A percentile compares a stretch with the other conserved stretches of the same genome.
Evolutionary conservation across 64 coral and sea anemone species (phyloP).

Genomic region (Stichodactyla helianthus): DNA sequence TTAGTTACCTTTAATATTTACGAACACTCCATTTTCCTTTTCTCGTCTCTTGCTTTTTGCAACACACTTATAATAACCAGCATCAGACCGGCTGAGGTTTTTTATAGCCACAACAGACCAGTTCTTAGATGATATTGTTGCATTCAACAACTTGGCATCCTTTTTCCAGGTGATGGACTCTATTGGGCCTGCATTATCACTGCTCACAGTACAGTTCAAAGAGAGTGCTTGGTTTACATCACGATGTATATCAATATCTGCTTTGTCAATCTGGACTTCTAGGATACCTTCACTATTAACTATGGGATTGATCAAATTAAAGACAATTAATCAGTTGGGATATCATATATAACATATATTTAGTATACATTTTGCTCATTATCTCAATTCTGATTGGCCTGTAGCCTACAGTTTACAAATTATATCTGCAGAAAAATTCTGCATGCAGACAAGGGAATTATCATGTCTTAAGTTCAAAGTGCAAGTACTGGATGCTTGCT

Average conservation of each 20-base stretch:
- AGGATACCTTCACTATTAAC: background rate
- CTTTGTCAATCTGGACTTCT: background rate
- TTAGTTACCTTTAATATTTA: background rate
- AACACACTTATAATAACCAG: conserved; percentile 16
- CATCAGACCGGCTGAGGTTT: background rate
- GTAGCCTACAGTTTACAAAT: too few relatives aligned
- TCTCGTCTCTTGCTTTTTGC: background rate
- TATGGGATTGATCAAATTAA: background rate
- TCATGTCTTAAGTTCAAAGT: too few relatives aligned
- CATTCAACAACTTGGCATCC: background rate
- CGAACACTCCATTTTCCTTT: background rate
- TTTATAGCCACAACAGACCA: background rate
- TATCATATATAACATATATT: background rate
- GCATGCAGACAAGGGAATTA: too few relatives aligned
- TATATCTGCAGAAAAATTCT: too few relatives aligned
- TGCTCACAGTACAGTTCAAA: background rate
- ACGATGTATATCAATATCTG: background rate
- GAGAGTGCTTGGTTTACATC: background rate
- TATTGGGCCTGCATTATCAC: background rate
- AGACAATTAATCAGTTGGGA: background rate
- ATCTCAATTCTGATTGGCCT: too few relatives aligned
- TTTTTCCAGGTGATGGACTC: background rate
- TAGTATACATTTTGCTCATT: background rate
- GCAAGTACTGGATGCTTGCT: too few relatives aligned
- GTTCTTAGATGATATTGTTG: background rate